phyloP scores from a whole-genome alignment of 35 echinoderm and acorn worm genomes.

The Hemicentrotus pulcherrimus region DNA sequence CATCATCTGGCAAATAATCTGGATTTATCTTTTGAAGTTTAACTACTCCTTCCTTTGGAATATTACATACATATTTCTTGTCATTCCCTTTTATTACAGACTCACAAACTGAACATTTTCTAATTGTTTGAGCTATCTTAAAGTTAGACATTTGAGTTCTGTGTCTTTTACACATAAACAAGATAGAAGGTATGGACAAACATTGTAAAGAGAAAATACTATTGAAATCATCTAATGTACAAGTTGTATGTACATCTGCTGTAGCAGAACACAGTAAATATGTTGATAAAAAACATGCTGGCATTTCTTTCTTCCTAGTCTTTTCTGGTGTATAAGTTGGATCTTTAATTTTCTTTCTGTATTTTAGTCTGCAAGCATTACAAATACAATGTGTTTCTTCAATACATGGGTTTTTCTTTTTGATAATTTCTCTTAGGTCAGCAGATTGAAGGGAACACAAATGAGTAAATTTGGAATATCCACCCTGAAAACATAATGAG shows the following conservation, averaged over 20 bases:
- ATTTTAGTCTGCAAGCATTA: background rate
- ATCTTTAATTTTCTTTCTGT: background rate
- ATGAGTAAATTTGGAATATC: background rate
- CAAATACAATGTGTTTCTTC: background rate
- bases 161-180: slow-evolving; percentile 15
- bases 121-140: background rate
- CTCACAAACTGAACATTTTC: background rate
- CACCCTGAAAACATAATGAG: background rate
- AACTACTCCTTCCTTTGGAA: background rate
- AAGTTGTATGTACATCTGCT: background rate
- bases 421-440: background rate
- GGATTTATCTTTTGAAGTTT: background rate
- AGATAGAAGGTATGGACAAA: background rate
- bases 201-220: background rate
- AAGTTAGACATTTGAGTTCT: slow-evolving; percentile 20
- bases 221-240: background rate
- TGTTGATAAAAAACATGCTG: background rate
- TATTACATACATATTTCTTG: background rate
- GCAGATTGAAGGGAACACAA: background rate
- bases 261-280: background rate
- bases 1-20: background rate
- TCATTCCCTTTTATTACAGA: background rate
- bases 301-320: background rate
- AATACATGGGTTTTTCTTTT: background rate
- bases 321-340: slow-evolving; percentile 7